These are phyloP conservation scores for Siniperca scherzeri DNA, from an alignment of 2,797 vertebrate genomes.

Conservation along the genomic window DNA sequence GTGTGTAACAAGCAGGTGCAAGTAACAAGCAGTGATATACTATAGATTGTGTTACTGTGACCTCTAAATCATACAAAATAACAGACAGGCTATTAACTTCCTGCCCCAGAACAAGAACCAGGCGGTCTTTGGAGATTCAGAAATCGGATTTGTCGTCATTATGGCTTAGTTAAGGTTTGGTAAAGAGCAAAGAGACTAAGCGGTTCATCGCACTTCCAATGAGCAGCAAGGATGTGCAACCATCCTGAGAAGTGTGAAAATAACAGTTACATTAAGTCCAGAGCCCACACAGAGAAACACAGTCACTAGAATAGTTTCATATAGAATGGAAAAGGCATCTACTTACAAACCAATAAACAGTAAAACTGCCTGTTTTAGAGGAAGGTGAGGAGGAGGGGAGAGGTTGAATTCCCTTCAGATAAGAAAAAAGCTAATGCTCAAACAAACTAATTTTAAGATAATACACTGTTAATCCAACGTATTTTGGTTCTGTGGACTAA, in stretches of 20 bases:
- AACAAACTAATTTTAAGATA: slow-evolving; percentile 35
- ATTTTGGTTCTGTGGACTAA: slow-evolving; percentile 61
- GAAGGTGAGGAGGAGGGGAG: slow-evolving; percentile 27
- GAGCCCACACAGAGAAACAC: slow-evolving; percentile 63
- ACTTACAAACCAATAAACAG: slow-evolving; percentile 55
- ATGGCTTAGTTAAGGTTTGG: slow-evolving; percentile 80
- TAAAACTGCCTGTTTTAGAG: slow-evolving; percentile 37
- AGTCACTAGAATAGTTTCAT: slow-evolving; percentile 50
- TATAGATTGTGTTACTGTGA: slow-evolving; percentile 61
- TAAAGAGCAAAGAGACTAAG: slow-evolving; percentile 65
- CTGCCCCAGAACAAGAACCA: slow-evolving; percentile 49
- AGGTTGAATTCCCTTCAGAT: slow-evolving; percentile 64
- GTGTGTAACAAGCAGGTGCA: slow-evolving; percentile 64
- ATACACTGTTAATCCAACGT: slow-evolving; percentile 32
- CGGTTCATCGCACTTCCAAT: slow-evolving; percentile 67
- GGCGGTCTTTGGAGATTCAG: slow-evolving; percentile 68
- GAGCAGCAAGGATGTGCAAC: slow-evolving; percentile 78
- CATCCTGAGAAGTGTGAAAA: slow-evolving; percentile 77
- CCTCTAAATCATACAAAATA: slow-evolving; percentile 61
- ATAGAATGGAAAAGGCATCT: slow-evolving; percentile 50
- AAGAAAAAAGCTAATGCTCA: slow-evolving; percentile 34
- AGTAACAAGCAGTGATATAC: slow-evolving; percentile 64
- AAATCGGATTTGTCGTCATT: slow-evolving; percentile 56
- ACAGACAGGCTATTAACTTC: slow-evolving; percentile 66
- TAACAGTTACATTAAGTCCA: slow-evolving; percentile 74